These are phyloP conservation scores for Mythimna albipuncta DNA, from an alignment of 2,888 invertebrate genomes.

Conservation along the genomic window DNA sequence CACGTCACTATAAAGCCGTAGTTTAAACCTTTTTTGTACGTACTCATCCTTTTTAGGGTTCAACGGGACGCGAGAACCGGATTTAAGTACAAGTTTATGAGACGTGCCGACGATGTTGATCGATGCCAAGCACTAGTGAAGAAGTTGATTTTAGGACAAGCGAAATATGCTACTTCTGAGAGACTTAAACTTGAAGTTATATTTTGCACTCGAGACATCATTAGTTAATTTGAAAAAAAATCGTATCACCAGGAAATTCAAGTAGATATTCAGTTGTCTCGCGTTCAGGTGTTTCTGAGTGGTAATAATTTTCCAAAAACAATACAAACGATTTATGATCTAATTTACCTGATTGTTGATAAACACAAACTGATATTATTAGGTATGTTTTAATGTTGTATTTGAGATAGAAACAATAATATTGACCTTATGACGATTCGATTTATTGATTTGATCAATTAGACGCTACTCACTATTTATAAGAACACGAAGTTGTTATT, in stretches of 20 bases:
- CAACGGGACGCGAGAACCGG: slow-evolving; percentile 68
- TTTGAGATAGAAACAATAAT: slow-evolving; percentile 8
- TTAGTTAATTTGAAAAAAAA: neutral
- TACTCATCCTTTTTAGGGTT: slow-evolving; percentile 80
- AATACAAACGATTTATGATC: neutral
- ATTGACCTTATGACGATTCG: neutral
- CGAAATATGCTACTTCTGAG: neutral
- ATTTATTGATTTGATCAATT: slow-evolving; percentile 8
- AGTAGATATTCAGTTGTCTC: neutral
- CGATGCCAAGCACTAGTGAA: slow-evolving; percentile 13
- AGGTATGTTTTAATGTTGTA: neutral
- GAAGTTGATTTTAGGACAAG: neutral
- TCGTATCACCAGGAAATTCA: neutral
- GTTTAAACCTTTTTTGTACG: slow-evolving; percentile 72
- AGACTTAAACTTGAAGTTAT: neutral
- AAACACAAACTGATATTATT: neutral
- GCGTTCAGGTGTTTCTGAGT: neutral
- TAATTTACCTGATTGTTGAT: slow-evolving; percentile 8
- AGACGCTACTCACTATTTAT: neutral
- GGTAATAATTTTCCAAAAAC: slow-evolving; percentile 10
- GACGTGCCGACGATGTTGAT: slow-evolving; percentile 29
- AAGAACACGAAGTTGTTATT: neutral
- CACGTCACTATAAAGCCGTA: slow-evolving; percentile 64
- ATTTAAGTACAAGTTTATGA: slow-evolving; percentile 50
- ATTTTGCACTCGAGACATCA: neutral